Base-by-base conservation (phyloP, 1,140 invertebrate species). In the Aphelenchoides fujianensis region DNA sequence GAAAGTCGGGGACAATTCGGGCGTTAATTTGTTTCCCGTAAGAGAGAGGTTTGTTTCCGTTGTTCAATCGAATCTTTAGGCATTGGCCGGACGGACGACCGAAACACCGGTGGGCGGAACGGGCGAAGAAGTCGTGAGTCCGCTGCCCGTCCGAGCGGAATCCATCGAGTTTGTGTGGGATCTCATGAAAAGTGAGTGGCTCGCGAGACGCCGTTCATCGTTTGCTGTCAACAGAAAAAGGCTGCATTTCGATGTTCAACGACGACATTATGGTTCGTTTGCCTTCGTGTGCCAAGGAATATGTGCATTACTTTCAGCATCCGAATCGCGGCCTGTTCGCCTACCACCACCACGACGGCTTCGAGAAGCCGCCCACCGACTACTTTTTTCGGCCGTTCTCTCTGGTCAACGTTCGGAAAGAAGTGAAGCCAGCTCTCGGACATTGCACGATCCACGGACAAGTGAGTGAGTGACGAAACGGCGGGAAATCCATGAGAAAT, bases 1-100 rank as follows among this genome's bases (percentile, higher is more conserved):
- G 3, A 81, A 81, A 75, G 64, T 77, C 9, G 80, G 74, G 16
- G 79, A 81, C 61, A 81, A 81, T 55, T 77, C 76, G 1, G 76
- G 70, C 30, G 79, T 81, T 1, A 81, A 81, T 67, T 64, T 81
- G 35, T 59, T 79, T 5, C 79, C 79, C 0, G 74, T 81, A 31
- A 48, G 79, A 0, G 63, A 5, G n/a, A n/a, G n/a, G n/a, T n/a
- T n/a, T n/a, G n/a, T n/a, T n/a, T n/a, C n/a, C n/a, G n/a, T n/a
- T n/a, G n/a, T n/a, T n/a, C n/a, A n/a, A n/a, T n/a, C 9, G 9
- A 72, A 36, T 34, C n/a, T n/a, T n/a, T n/a, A 70, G 69, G 23
- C 73, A 7, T 53, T 74, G 5, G 72, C 72, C 0, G 72, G 72
- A 1, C 57, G 59, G 59, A 36, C 59, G 7, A 31, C 61, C 7